Percentiles rank a stretch among this genome's conserved stretches.
Conservation (phyloP, 2,797 vertebrate species). For the Lepidocolaptes lacrymiger region DNA sequence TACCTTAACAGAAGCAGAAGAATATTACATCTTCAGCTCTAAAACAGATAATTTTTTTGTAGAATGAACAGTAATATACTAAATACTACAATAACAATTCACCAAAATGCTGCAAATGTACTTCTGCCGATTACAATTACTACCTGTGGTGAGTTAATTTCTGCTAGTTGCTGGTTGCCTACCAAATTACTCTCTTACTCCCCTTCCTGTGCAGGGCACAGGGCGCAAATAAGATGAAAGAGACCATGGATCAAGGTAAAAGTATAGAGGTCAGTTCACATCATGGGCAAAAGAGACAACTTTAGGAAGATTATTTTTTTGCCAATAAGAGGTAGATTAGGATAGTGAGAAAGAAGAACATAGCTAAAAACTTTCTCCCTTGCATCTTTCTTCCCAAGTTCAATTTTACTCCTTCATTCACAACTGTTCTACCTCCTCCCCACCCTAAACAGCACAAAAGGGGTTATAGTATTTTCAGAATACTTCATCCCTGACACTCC, state of each 20-base stretch:
- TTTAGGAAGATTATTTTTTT: neutral
- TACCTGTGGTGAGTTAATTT: neutral
- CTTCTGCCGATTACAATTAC: neutral
- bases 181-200: neutral
- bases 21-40: neutral
- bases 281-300: neutral
- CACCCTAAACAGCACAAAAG: rapidly evolving
- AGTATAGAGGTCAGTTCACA: rapidly evolving
- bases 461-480: neutral
- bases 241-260: neutral
- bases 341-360: neutral
- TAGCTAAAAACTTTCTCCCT: neutral
- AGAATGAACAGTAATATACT: neutral
- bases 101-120: neutral
- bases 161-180: neutral
- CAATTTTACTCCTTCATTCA: neutral
- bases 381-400: neutral
- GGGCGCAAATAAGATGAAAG: neutral
- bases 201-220: neutral
- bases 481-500: rapidly evolving
- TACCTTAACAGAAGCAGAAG: neutral
- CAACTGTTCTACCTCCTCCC: neutral
- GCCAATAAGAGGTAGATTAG: neutral
- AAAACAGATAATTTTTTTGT: neutral
- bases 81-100: neutral